A percentile compares a stretch with the other conserved stretches of the same genome.
Conservation (phyloP, 2,113 vertebrate genomes). For the Oncorhynchus tshawytscha region DNA sequence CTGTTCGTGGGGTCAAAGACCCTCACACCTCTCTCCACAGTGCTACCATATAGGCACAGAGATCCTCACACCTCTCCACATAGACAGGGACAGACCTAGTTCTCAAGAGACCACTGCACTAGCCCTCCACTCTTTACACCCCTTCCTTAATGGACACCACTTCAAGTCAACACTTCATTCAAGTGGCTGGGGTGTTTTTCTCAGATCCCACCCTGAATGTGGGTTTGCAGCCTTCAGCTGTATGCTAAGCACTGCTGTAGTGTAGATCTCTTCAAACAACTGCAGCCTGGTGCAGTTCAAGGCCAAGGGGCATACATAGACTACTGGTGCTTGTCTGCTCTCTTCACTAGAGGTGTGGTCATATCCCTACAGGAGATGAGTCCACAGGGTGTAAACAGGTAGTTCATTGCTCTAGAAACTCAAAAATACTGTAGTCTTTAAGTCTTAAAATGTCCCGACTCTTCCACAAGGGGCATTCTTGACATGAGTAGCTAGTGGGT, state of each 20-base stretch:
- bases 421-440: too few relatives aligned
- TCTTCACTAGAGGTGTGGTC: too few relatives aligned
- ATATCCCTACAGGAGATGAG: too few relatives aligned
- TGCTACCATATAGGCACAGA: neutral
- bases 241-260: slow-evolving; percentile 56
- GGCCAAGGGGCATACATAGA: slow-evolving; percentile 67
- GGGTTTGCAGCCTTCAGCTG: slow-evolving; percentile 13
- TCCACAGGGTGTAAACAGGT: too few relatives aligned
- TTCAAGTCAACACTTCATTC: slow-evolving; percentile 36
- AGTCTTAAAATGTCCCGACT: too few relatives aligned
- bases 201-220: neutral
- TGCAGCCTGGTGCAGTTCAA: slow-evolving; percentile 63
- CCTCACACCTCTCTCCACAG: neutral
- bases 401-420: too few relatives aligned
- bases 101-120: slow-evolving; percentile 7
- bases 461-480: too few relatives aligned
- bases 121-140: slow-evolving; percentile 38
- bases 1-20: neutral
- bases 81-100: neutral
- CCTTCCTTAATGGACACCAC: slow-evolving; percentile 43
- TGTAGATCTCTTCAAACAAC: slow-evolving; percentile 59
- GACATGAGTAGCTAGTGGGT: too few relatives aligned
- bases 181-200: slow-evolving; percentile 20
- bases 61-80: neutral
- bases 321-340: too few relatives aligned